phyloP scores from a whole-genome alignment of 2,797 vertebrate genomes.

The Eurystomus glaucurus region DNA sequence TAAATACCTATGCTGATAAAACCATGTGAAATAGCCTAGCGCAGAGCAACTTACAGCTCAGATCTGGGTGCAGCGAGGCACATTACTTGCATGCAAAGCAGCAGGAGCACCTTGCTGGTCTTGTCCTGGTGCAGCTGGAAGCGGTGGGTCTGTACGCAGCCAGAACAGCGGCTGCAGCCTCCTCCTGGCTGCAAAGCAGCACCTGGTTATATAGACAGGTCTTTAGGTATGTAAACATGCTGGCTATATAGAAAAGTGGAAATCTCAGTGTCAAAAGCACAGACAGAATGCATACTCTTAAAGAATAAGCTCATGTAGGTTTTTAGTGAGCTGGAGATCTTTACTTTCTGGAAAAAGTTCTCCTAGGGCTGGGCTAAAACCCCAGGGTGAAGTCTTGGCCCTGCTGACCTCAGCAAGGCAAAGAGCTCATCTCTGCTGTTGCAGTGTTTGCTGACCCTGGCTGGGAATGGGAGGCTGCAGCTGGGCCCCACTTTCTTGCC shows the following conservation, averaged over 20 bases:
- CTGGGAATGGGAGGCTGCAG: neutral
- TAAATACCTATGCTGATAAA: neutral
- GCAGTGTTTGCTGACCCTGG: neutral
- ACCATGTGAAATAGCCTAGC: neutral
- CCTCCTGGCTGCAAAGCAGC: neutral
- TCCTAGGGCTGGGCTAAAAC: neutral
- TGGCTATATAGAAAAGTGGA: neutral
- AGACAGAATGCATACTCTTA: neutral
- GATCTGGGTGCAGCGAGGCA: neutral
- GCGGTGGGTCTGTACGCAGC: neutral
- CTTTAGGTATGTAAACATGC: neutral
- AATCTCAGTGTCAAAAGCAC: neutral
- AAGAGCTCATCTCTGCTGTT: neutral
- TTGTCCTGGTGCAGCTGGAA: neutral
- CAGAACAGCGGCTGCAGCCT: neutral
- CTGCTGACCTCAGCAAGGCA: neutral
- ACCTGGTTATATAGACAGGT: fast-evolving
- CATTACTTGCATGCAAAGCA: neutral
- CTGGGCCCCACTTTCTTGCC: neutral
- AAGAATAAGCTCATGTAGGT: neutral
- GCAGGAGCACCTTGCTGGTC: neutral
- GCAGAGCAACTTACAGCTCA: neutral
- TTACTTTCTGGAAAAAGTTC: neutral
- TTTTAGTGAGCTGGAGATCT: neutral
- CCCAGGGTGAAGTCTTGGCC: neutral